Conservation (phyloP, 2,888 invertebrate genomes). For the Drosophila atroscutellata region DNA sequence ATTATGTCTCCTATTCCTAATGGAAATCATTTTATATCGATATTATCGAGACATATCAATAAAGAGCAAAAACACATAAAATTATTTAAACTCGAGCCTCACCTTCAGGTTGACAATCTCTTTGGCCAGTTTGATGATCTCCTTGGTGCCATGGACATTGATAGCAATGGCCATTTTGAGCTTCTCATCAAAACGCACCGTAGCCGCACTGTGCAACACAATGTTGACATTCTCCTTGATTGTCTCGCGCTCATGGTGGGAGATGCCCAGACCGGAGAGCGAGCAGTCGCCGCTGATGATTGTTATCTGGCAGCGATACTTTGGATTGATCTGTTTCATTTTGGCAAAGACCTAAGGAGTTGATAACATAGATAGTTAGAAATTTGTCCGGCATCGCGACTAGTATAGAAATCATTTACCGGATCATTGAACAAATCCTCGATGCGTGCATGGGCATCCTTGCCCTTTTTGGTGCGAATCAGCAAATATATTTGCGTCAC, state of each 20-base stretch:
- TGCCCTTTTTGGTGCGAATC: conserved; percentile 88
- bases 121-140: conserved; percentile 88
- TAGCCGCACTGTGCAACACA: conserved; percentile 96
- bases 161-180: conserved; percentile 90
- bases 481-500: conserved; percentile 87
- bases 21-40: too few species aligned
- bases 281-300: conserved; percentile 85
- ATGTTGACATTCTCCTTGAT: conserved; percentile 86
- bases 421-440: conserved; percentile 90
- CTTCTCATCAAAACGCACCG: conserved; percentile 92
- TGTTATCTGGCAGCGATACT: conserved; percentile 84
- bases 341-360: conserved; percentile 74
- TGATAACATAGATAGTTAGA: conserved; percentile 1
- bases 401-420: conserved; percentile 83
- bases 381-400: neutral
- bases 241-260: conserved; percentile 81
- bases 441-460: conserved; percentile 88
- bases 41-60: too few species aligned
- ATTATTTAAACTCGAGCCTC: conserved; percentile 27
- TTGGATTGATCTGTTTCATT: conserved; percentile 78
- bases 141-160: conserved; percentile 89
- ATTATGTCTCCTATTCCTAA: too few species aligned
- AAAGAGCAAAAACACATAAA: neutral
- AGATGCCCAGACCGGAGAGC: conserved; percentile 83
- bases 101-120: conserved; percentile 88